Evolutionary conservation across 2,888 invertebrate genomes (phyloP).

Genomic region (Dynastes grantii): DNA sequence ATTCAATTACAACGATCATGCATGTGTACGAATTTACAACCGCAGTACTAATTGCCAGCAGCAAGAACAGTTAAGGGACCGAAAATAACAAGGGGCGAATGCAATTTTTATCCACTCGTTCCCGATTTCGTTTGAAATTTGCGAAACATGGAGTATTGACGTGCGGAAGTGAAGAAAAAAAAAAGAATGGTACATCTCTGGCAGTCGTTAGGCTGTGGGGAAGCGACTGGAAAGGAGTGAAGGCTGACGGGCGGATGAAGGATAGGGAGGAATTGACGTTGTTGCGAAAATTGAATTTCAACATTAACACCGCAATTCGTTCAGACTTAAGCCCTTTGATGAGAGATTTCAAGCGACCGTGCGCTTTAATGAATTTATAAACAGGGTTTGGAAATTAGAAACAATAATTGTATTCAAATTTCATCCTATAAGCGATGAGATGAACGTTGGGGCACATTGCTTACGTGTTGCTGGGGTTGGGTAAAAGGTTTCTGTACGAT

Average conservation of each 20-base stretch:
- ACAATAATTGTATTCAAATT: slow-evolving; percentile 48
- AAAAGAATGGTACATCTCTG: background rate
- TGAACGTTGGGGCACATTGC: background rate
- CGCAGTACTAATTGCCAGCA: slow-evolving; percentile 14
- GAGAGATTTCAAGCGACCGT: slow-evolving; percentile 37
- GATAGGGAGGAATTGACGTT: slow-evolving; percentile 32
- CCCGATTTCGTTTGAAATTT: slow-evolving; percentile 25
- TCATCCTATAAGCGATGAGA: slow-evolving; percentile 4
- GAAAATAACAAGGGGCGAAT: slow-evolving; percentile 25
- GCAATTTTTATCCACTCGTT: slow-evolving; percentile 22
- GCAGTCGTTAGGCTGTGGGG: slow-evolving; percentile 18
- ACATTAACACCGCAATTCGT: slow-evolving; percentile 48
- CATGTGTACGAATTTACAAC: slow-evolving; percentile 19
- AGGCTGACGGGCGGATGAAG: slow-evolving; percentile 22
- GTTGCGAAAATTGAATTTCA: slow-evolving; percentile 48
- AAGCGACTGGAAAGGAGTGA: slow-evolving; percentile 1
- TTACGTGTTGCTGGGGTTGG: background rate
- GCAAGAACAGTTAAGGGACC: background rate
- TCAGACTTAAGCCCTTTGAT: slow-evolving; percentile 46
- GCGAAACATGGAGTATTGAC: slow-evolving; percentile 4
- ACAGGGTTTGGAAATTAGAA: slow-evolving; percentile 37
- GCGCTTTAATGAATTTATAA: slow-evolving; percentile 49
- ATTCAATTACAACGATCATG: slow-evolving; percentile 28
- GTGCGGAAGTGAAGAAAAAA: slow-evolving; percentile 7
- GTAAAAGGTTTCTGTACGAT: slow-evolving; percentile 19